A percentile compares a stretch with the other conserved stretches of the same genome.
These are phyloP conservation scores for Lagorchestes hirsutus DNA, from an alignment of 2,797 vertebrate genomes.

Conservation along the genomic window DNA sequence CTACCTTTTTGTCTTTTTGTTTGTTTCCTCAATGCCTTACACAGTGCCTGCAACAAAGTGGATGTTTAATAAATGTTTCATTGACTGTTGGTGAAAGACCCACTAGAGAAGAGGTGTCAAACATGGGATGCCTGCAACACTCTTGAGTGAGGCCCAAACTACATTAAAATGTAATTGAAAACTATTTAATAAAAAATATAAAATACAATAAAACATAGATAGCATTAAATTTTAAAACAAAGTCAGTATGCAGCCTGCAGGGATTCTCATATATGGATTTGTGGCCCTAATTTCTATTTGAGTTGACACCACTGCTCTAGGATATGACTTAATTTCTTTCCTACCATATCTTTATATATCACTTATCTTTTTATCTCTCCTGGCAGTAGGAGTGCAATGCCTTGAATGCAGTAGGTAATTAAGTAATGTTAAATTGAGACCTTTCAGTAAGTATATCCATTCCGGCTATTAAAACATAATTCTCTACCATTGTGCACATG, in stretches of 20 bases:
- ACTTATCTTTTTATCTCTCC: neutral
- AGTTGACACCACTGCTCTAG: neutral
- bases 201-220: neutral
- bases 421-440: neutral
- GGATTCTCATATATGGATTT: neutral
- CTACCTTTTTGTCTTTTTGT: neutral
- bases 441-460: conserved; percentile 1
- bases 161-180: neutral
- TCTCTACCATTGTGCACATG: neutral
- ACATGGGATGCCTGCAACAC: neutral
- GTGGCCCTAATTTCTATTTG: neutral
- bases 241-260: neutral
- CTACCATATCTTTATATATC: neutral
- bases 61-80: neutral
- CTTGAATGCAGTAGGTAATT: neutral
- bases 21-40: neutral
- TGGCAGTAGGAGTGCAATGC: neutral
- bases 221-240: neutral
- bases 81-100: neutral
- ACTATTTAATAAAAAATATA: neutral
- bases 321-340: neutral
- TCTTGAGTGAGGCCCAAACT: neutral
- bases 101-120: neutral
- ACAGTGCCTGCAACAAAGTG: neutral
- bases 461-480: neutral